A percentile compares a stretch with the other conserved stretches of the same genome.
phyloP scores from a whole-genome alignment of 2,888 invertebrate species.

The Drosophila setosimentum region DNA sequence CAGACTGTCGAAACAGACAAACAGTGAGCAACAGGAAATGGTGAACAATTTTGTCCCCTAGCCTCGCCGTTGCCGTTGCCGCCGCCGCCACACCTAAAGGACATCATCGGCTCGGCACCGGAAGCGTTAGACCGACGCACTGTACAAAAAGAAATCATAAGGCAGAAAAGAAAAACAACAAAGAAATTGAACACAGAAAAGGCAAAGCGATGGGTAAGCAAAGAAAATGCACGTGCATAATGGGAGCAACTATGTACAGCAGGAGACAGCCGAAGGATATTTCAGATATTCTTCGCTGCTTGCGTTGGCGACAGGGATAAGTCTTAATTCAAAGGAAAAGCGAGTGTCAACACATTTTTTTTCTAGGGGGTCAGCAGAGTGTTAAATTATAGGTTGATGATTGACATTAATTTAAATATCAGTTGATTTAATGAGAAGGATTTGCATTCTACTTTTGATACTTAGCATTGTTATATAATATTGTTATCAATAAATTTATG shows the following conservation, averaged over 20 bases:
- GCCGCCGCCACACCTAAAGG: not conserved
- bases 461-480: not conserved
- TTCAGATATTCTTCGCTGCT: not conserved
- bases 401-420: not conserved
- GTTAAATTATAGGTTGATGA: not conserved
- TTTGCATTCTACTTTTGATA: not conserved
- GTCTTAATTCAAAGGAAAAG: too few species aligned
- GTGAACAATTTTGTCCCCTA: constrained; percentile 57
- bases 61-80: not conserved
- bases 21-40: constrained; percentile 72
- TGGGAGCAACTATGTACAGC: constrained; percentile 79
- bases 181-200: constrained; percentile 13
- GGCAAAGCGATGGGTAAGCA: constrained; percentile 41
- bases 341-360: not conserved
- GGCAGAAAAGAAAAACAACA: constrained; percentile 43
- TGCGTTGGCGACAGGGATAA: constrained; percentile 1
- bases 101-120: not conserved
- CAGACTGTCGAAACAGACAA: constrained; percentile 48
- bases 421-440: not conserved
- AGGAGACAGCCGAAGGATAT: constrained; percentile 28
- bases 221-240: constrained; percentile 77
- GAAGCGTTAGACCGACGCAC: not conserved
- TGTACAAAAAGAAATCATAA: constrained; percentile 60
- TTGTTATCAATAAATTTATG: not conserved
- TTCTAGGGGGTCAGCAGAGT: not conserved